Evolutionary conservation across 2,113 vertebrate genomes (phyloP).

Genomic region (Sialia sialis): DNA sequence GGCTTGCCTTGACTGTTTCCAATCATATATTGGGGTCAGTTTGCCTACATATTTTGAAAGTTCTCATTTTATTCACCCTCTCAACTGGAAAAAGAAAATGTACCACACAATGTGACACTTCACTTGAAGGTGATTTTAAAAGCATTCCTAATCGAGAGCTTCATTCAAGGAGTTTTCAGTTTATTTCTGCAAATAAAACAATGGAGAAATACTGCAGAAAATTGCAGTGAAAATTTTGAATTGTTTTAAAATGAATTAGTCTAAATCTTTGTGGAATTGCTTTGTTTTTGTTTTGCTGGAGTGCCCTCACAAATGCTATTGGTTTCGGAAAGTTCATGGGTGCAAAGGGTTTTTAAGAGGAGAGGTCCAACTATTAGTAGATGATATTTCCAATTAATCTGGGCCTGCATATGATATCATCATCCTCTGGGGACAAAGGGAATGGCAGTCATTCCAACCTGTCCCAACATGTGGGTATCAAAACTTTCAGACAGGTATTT

Average conservation of each 20-base stretch:
- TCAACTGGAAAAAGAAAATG: neutral
- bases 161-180: accelerated
- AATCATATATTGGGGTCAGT: neutral
- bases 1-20: neutral
- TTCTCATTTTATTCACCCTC: neutral
- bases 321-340: neutral
- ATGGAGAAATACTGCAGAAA: neutral
- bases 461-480: neutral
- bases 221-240: neutral
- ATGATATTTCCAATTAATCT: neutral
- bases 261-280: neutral
- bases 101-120: neutral
- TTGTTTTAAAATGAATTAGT: neutral
- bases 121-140: neutral
- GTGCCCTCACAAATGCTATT: neutral
- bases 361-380: neutral
- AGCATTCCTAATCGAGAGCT: neutral
- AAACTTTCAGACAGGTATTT: neutral
- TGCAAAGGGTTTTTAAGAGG: neutral
- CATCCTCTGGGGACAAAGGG: neutral
- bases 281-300: neutral
- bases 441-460: neutral
- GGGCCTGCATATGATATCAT: neutral
- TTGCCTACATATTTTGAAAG: neutral
- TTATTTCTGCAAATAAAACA: neutral